These are phyloP conservation scores for Larimichthys polyactis DNA, from an alignment of 2,113 vertebrate species.

Conservation along the genomic window DNA sequence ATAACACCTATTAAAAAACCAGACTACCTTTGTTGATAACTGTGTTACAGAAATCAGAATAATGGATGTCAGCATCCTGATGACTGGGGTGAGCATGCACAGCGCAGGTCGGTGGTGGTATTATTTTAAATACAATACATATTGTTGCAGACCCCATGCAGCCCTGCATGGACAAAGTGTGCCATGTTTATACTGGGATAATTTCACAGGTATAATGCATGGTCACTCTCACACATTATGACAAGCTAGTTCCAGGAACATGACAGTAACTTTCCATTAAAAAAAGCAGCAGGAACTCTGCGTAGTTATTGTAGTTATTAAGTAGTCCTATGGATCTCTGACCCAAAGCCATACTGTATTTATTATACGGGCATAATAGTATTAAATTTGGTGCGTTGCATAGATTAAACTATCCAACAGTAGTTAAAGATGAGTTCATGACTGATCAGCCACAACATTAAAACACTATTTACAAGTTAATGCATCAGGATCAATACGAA, in stretches of 20 bases:
- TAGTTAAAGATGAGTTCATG: no score
- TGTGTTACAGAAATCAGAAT: no score
- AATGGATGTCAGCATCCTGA: no score
- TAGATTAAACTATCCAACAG: no score
- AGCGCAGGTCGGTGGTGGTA: neutral
- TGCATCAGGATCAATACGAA: no score
- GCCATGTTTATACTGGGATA: neutral
- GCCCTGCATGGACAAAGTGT: neutral
- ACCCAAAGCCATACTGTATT: no score
- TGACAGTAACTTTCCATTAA: slow-evolving; percentile 5
- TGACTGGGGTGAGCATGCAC: neutral
- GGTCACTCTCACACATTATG: neutral
- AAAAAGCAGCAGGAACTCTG: neutral
- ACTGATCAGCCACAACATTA: no score
- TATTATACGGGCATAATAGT: neutral
- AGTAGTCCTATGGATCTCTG: neutral
- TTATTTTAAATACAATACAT: neutral
- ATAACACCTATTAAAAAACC: no score
- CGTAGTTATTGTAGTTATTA: neutral
- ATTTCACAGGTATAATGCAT: neutral
- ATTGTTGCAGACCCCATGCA: slow-evolving; percentile 3
- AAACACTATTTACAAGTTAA: no score
- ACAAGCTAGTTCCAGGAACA: neutral
- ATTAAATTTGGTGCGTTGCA: neutral
- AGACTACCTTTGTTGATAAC: no score